A percentile compares a stretch with the other conserved stretches of the same genome.
Conservation (phyloP, 2,797 vertebrate genomes). For the Loriculus beryllinus region DNA sequence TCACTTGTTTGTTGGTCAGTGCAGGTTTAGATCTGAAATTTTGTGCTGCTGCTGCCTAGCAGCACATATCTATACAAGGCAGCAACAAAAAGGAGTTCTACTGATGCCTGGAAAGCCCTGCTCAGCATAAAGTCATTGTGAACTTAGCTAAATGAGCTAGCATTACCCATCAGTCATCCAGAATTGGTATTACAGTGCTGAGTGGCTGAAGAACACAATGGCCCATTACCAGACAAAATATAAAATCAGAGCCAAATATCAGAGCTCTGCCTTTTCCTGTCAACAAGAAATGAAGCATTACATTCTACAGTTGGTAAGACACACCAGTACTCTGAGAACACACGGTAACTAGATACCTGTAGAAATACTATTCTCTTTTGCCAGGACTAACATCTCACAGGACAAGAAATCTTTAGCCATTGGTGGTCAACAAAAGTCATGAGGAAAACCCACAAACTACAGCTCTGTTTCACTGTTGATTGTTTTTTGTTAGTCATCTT, state of each 20-base stretch:
- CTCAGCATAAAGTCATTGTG: neutral
- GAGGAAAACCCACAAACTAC: neutral
- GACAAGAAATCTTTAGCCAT: neutral
- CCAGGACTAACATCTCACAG: neutral
- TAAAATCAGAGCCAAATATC: neutral
- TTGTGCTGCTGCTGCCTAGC: neutral
- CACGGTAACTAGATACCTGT: neutral
- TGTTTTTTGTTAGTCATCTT: neutral
- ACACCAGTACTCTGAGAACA: neutral
- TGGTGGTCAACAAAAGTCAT: neutral
- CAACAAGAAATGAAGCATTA: neutral
- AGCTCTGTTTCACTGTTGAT: neutral
- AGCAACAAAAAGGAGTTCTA: constrained; percentile 12
- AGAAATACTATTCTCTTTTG: neutral
- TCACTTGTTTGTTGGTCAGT: neutral
- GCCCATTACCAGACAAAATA: neutral
- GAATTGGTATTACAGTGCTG: neutral
- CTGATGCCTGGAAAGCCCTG: neutral
- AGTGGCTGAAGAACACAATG: neutral
- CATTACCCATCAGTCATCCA: neutral
- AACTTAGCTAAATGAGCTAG: neutral
- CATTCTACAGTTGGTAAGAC: neutral
- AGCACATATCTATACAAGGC: neutral
- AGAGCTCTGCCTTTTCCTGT: neutral
- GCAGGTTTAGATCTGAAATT: neutral